Base-by-base conservation (phyloP, 2,797 vertebrate genomes). In the Loris lydekkerianus region DNA sequence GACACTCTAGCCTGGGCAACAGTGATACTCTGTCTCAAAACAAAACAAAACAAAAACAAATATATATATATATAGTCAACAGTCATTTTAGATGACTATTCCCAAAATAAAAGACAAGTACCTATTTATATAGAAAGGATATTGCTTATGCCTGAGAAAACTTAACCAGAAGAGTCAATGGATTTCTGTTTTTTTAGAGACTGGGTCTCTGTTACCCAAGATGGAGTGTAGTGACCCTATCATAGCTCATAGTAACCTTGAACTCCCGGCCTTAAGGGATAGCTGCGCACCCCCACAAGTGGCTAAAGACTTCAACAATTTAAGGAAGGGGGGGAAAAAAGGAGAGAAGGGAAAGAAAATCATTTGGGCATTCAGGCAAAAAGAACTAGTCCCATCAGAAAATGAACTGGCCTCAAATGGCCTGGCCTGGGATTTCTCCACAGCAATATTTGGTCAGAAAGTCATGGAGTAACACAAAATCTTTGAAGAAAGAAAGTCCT, bases 101-200 rank as follows among this genome's bases (percentile, higher is more conserved):
- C 49, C 34, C 85, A 11, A 92, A 92, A 81, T 81, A 85, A 86
- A 78, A 58, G 27, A 25, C 58, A 78, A 76, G 21, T 72, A 49
- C 29, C 67, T 87, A 40, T 53, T 80, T 73, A 37, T 27, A 46
- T 40, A 58, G 9, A n/a, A 72, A 82, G 31, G 1, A 3, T 69
- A 87, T 61, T 46, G 13, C 23, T 69, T 90, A 78, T 82, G 20
- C 56, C 70, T 81, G 11, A 17, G 70, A 85, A 96, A 92, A 89
- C 23, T 76, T 37, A 89, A 77, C 29, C 89, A 76, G 53, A 81
- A 86, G 77, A 94, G 34, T 81, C 86, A 87, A 75, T 75, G 40
- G 20, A 82, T 6, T 83, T 92, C 25, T 46, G 63, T n/a, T 67
- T n/a, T 67, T 67, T 67, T 18, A n/a, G 31, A n/a, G 31, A n/a